phyloP scores from a whole-genome alignment of 2,113 vertebrate species.

The Phycodurus eques region DNA sequence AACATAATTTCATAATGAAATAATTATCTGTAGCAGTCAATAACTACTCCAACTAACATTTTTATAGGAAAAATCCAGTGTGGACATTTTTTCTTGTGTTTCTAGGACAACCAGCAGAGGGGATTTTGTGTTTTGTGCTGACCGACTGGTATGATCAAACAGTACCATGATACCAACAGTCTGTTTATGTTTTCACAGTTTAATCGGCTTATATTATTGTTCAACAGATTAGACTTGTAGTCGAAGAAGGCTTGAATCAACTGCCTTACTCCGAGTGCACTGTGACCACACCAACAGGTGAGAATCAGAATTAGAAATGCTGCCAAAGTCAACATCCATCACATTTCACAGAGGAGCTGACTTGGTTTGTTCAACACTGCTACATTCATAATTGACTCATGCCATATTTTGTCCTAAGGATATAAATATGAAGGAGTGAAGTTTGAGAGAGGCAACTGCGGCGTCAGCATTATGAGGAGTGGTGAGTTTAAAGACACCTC shows the following conservation, averaged over 20 bases:
- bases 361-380: background rate
- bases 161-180: background rate
- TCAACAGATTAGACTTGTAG: conserved; percentile 90
- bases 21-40: background rate
- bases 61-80: background rate
- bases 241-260: conserved; percentile 97
- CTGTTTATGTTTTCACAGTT: background rate
- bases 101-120: conserved; percentile 92
- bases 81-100: conserved; percentile 37
- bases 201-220: background rate
- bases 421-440: conserved; percentile 97
- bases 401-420: conserved; percentile 72
- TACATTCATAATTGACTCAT: conserved; percentile 21
- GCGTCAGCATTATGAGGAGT: conserved; percentile 98
- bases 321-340: background rate
- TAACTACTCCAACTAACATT: background rate
- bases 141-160: conserved; percentile 86
- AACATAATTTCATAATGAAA: background rate
- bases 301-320: background rate
- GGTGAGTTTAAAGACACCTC: conserved; percentile 73
- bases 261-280: conserved; percentile 95
- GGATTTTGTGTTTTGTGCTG: conserved; percentile 95
- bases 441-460: conserved; percentile 98
- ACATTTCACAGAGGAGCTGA: background rate
- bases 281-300: conserved; percentile 96